Base-by-base conservation (phyloP, 1,140 invertebrate species). In the Dendrolimus punctatus region DNA sequence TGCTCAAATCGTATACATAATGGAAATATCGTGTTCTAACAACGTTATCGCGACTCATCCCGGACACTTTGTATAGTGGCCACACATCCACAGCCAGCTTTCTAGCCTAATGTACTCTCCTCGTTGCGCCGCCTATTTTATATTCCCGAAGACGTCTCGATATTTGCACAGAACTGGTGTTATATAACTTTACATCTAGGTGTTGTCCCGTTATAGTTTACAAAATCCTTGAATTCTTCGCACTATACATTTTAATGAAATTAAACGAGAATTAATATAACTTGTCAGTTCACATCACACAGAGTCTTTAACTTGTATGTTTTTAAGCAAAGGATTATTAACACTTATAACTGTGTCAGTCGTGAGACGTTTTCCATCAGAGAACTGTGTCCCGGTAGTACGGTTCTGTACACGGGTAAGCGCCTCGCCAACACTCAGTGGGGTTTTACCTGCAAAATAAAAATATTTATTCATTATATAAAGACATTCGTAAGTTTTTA, bases 1-100 rank as follows among this genome's bases (percentile, higher is more conserved):
- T 71, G 67, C 76, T 85, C 79, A 81, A 84, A 84, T 85, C 80
- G 80, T 86, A 86, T 86, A 86, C 83, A 83, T 86, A 84, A 86
- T 86, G 83, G 80, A 83, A 86, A 86, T 84, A 86, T 83, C 83
- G 78, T 86, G 80, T 86, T 84, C 83, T 79, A 77, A 83, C 77
- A 80, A 80, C 80, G 83, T 74, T 84, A 84, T 84, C 83, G 80
- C 80, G 73, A 68, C 76, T 79, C 82, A 80, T 84, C 76, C 79
- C 72, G 79, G 80, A 84, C 83, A 81, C 73, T 85, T 84, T 84
- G 77, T 86, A 84, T 80, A 84, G 80, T 81, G 82, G 73, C 72
- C 76, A 68, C 75, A 71, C 66, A 71, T 77, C 71, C 74, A 71
- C 56, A 71, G 66, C 68, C 58, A 64, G 69, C 63, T 62, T 66